A percentile compares a stretch with the other conserved stretches of the same genome.
These are phyloP conservation scores for Lasioglossum marginatum DNA, from an alignment of 2,888 invertebrate genomes.

Conservation along the genomic window DNA sequence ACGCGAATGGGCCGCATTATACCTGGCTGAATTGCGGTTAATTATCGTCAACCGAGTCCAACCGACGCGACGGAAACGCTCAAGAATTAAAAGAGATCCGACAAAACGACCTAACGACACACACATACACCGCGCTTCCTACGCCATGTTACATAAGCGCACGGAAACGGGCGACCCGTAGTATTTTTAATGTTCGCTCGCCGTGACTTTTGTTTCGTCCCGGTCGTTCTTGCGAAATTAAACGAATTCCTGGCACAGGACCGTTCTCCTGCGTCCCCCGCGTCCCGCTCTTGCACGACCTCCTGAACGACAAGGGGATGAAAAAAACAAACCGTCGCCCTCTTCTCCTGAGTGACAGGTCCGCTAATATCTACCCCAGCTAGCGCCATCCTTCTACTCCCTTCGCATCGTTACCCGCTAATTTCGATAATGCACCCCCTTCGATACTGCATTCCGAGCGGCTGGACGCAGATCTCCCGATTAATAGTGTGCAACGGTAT, in stretches of 20 bases:
- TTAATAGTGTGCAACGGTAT: background rate
- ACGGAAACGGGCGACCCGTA: background rate
- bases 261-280: background rate
- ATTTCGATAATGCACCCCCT: background rate
- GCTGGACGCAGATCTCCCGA: background rate
- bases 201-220: background rate
- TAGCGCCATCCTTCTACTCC: slow-evolving; percentile 48
- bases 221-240: slow-evolving; percentile 53
- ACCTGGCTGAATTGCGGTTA: slow-evolving; percentile 53
- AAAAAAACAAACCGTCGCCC: slow-evolving; percentile 75
- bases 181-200: background rate
- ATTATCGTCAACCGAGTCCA: slow-evolving; percentile 37
- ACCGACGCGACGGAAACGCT: slow-evolving; percentile 21
- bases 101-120: background rate
- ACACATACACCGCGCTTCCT: background rate
- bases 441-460: background rate
- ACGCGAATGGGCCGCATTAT: slow-evolving; percentile 36
- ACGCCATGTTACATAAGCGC: background rate
- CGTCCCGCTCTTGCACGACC: background rate
- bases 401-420: slow-evolving; percentile 9
- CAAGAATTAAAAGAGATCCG: slow-evolving; percentile 2
- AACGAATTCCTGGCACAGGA: slow-evolving; percentile 72
- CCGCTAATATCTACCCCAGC: slow-evolving; percentile 30
- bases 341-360: slow-evolving; percentile 75
- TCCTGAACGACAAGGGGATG: slow-evolving; percentile 58